A percentile compares a stretch with the other conserved stretches of the same genome.
These are phyloP conservation scores for Coenonympha glycerion DNA, from an alignment of 2,888 invertebrate genomes.

Conservation along the genomic window DNA sequence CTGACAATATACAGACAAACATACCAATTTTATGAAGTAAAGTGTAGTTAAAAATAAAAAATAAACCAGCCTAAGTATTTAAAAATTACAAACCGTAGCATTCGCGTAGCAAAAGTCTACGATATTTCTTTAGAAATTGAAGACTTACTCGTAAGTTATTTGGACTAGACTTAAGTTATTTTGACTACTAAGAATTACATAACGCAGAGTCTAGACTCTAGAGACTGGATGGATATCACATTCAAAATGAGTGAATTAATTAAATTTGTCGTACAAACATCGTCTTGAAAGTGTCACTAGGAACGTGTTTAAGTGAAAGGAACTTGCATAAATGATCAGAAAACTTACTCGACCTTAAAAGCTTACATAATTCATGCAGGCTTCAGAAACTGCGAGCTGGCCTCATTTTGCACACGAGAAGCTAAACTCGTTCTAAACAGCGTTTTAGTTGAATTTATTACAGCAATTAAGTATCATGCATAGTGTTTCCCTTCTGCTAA, in stretches of 20 bases:
- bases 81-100: no score
- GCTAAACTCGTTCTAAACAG: slow-evolving; percentile 30
- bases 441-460: slow-evolving; percentile 23
- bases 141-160: no score
- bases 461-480: slow-evolving; percentile 18
- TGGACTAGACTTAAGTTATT: no score
- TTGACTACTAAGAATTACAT: no score
- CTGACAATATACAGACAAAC: no score
- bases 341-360: slow-evolving; percentile 46
- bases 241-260: neutral
- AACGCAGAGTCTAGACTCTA: no score
- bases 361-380: slow-evolving; percentile 47
- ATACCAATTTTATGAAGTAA: no score
- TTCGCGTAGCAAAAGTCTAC: no score
- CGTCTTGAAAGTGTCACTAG: slow-evolving; percentile 21
- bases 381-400: slow-evolving; percentile 33
- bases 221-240: neutral
- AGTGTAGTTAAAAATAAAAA: no score
- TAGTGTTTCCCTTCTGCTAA: slow-evolving; percentile 4
- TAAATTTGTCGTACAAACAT: neutral
- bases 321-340: slow-evolving; percentile 45
- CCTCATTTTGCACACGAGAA: slow-evolving; percentile 40
- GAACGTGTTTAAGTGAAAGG: slow-evolving; percentile 47
- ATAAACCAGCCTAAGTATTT: no score
- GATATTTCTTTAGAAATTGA: no score